Conservation (phyloP, 2,888 invertebrate genomes). For the Perithous albicinctus region DNA sequence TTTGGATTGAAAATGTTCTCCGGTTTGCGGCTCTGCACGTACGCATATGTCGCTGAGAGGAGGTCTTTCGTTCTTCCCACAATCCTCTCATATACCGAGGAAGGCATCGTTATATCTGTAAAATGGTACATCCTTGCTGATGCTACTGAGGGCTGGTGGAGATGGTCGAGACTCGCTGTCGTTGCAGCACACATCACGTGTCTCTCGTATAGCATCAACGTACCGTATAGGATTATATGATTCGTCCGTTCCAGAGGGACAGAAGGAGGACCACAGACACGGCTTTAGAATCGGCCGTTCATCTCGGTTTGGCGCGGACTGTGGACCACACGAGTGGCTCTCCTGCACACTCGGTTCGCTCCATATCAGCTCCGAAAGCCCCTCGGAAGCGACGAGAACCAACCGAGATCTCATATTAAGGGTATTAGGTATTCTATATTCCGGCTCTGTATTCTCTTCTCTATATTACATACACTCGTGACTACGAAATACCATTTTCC, state of each 20-base stretch:
- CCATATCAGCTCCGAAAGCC: constrained; percentile 37
- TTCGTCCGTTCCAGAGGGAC: constrained; percentile 35
- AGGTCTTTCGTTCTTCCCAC: constrained; percentile 26
- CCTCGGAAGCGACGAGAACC: constrained; percentile 26
- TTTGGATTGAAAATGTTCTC: constrained; percentile 7
- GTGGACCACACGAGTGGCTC: constrained; percentile 32
- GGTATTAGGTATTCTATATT: constrained; percentile 66
- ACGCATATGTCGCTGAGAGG: constrained; percentile 59
- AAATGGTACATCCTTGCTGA: constrained; percentile 8
- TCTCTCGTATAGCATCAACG: constrained; percentile 46
- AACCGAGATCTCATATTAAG: constrained; percentile 63
- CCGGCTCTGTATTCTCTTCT: constrained; percentile 52
- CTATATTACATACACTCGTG: constrained; percentile 21
- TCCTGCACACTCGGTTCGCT: constrained; percentile 66
- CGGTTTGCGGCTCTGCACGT: constrained; percentile 40
- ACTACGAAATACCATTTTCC: constrained; percentile 65
- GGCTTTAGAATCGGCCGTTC: constrained; percentile 38
- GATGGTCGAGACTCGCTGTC: constrained; percentile 10
- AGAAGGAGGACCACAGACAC: background rate
- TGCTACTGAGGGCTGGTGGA: constrained; percentile 15
- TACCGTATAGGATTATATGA: constrained; percentile 41
- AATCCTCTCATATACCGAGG: constrained; percentile 37
- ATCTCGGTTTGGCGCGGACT: constrained; percentile 52
- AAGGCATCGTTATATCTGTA: constrained; percentile 4
- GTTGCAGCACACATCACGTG: constrained; percentile 51